These are phyloP conservation scores for Trissolcus basalis DNA, from an alignment of 1,140 invertebrate genomes.

Conservation along the genomic window DNA sequence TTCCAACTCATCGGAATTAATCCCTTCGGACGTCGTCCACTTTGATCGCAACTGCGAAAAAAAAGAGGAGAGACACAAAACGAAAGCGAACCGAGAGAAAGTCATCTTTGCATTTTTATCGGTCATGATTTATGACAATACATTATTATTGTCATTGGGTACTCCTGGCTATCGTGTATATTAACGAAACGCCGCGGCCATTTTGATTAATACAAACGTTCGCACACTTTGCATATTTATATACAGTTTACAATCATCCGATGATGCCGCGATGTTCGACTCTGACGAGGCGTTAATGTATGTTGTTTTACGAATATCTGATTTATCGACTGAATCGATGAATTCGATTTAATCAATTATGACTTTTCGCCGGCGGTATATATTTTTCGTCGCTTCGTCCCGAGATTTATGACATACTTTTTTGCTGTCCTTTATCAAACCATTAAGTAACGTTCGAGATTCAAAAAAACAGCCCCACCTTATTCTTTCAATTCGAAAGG, in stretches of 20 bases:
- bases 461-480: too few species aligned
- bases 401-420: conserved; percentile 25
- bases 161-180: conserved; percentile 39
- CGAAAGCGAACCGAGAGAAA: neutral
- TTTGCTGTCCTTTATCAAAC: conserved; percentile 9
- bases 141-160: conserved; percentile 47
- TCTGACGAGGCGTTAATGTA: conserved; percentile 43
- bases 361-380: too few species aligned
- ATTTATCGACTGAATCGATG: neutral
- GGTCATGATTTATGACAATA: conserved; percentile 39
- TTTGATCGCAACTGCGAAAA: too few species aligned
- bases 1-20: conserved; percentile 36
- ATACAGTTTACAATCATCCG: conserved; percentile 31
- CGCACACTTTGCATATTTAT: conserved; percentile 43
- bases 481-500: too few species aligned
- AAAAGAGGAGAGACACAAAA: conserved; percentile 4
- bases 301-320: neutral
- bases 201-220: conserved; percentile 39
- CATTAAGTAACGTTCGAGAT: too few species aligned
- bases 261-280: conserved; percentile 5
- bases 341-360: neutral
- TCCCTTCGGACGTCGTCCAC: conserved; percentile 7
- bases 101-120: conserved; percentile 25
- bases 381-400: neutral
- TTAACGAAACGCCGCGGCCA: conserved; percentile 17